Base-by-base conservation (phyloP, 2,113 vertebrate genomes). In the Thunnus thynnus region DNA sequence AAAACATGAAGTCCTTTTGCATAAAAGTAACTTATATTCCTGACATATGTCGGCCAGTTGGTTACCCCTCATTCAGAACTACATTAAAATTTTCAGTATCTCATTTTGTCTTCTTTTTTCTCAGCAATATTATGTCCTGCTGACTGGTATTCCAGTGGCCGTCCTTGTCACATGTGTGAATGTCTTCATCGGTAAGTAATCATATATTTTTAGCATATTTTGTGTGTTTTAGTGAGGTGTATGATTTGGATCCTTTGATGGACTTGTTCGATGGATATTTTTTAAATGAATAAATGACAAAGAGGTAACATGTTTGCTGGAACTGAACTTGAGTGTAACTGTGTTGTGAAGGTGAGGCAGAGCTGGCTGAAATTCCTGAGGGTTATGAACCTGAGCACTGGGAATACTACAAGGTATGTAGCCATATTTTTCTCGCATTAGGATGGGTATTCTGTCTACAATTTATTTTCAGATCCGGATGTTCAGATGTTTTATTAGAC, bases 311-410 rank as follows among this genome's bases (percentile, higher is more conserved):
- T 57, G 30, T n/a, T 12, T 13, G 46, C 46, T 46, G n/a, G 13
- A 48, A 25, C 56, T 64, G 3, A 80, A 44, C 36, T 46, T 27
- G 44, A 51, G 1, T 75, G n/a, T 77, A 5, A 54, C 64, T 86
- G 30, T 80, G 14, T 80, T 71, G 8, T 83, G 5, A 73, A 99
- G 98, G 98, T 90, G 96, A 98, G 85, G 97, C 97, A 73, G 96
- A 99, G 86, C 94, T 99, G 88, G 96, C 89, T 71, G 97, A 99
- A 90, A 96, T 94, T 80, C 97, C 98, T 1, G 97, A 99, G 86
- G 97, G 80, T 70, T 99, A 99, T 47, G 20, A 95, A 76, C 98
- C 98, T 10, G 97, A 99, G 3, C 78, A 97, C 80, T 99, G 97
- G 97, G 98, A 99, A 62, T 99, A 99, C 86, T 95, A 96, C 86